Conservation (phyloP, 2,113 vertebrate genomes). For the Halichoeres trimaculatus region DNA sequence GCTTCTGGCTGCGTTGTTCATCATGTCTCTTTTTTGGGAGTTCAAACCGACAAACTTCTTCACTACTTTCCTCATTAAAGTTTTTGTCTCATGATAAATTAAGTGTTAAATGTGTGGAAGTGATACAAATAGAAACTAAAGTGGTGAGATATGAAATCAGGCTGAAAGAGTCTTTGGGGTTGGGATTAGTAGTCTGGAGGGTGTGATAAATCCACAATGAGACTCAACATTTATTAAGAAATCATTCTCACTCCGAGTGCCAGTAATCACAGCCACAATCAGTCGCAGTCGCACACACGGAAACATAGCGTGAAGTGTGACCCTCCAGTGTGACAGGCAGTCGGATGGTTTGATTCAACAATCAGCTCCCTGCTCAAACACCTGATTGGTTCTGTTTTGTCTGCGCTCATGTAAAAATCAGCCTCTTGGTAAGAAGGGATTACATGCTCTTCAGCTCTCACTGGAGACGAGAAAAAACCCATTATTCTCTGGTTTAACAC, state of each 20-base stretch:
- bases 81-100: conserved; percentile 36
- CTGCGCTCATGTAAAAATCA: conserved; percentile 38
- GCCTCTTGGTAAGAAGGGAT: conserved; percentile 13
- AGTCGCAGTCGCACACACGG: conserved; percentile 25
- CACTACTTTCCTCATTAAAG: not conserved
- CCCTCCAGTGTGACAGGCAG: conserved; percentile 50
- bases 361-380: conserved; percentile 44
- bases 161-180: not conserved
- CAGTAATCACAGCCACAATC: conserved; percentile 63
- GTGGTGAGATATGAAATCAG: conserved; percentile 19
- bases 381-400: conserved; percentile 62
- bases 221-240: conserved; percentile 46
- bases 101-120: conserved; percentile 23
- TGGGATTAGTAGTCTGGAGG: not conserved
- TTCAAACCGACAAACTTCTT: conserved; percentile 2
- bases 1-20: too few relatives aligned
- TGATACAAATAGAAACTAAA: conserved; percentile 5
- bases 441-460: conserved; percentile 35
- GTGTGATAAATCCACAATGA: conserved; percentile 33
- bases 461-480: conserved; percentile 28
- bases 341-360: conserved; percentile 58
- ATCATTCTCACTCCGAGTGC: conserved; percentile 30
- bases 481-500: conserved; percentile 47
- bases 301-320: conserved; percentile 55
- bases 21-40: not conserved